These are phyloP conservation scores for Megathymus violae DNA, from an alignment of 1,140 invertebrate species.

Conservation along the genomic window DNA sequence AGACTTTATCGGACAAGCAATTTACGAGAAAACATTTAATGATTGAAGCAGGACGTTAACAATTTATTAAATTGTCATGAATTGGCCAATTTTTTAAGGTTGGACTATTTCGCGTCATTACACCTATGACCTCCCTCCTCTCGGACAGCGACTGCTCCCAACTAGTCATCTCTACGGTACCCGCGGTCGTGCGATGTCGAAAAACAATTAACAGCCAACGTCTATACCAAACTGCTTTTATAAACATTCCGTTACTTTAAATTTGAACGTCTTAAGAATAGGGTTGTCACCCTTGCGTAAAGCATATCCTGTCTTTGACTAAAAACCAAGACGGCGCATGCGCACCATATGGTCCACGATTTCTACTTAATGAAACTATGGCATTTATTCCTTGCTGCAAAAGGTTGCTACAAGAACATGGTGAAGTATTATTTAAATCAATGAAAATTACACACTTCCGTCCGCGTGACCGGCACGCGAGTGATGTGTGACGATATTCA, in stretches of 20 bases:
- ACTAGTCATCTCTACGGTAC: too few species aligned
- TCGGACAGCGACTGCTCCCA: too few species aligned
- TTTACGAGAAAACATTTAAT: too few species aligned
- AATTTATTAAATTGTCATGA: too few species aligned
- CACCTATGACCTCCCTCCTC: too few species aligned
- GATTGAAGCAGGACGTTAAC: too few species aligned
- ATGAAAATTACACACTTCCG: slow-evolving; percentile 73
- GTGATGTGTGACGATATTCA: slow-evolving; percentile 26
- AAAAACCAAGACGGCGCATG: slow-evolving; percentile 62
- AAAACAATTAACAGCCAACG: too few species aligned
- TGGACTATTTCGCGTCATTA: too few species aligned
- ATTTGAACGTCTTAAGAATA: slow-evolving; percentile 60
- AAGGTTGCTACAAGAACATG: slow-evolving; percentile 31
- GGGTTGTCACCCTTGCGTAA: slow-evolving; percentile 68
- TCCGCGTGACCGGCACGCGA: slow-evolving; percentile 71
- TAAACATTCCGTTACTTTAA: slow-evolving; percentile 24
- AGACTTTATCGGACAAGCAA: too few species aligned
- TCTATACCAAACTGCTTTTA: too few species aligned
- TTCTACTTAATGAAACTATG: background rate
- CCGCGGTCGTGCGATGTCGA: too few species aligned
- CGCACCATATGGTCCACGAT: slow-evolving; percentile 33
- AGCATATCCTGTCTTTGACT: slow-evolving; percentile 62
- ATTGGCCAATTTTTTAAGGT: too few species aligned
- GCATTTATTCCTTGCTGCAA: background rate
- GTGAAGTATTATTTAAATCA: slow-evolving; percentile 20